Evolutionary conservation across 2,797 vertebrate genomes (phyloP), one percentile per base, ranked within the genome.

Genomic region (Eospalax fontanierii): DNA sequence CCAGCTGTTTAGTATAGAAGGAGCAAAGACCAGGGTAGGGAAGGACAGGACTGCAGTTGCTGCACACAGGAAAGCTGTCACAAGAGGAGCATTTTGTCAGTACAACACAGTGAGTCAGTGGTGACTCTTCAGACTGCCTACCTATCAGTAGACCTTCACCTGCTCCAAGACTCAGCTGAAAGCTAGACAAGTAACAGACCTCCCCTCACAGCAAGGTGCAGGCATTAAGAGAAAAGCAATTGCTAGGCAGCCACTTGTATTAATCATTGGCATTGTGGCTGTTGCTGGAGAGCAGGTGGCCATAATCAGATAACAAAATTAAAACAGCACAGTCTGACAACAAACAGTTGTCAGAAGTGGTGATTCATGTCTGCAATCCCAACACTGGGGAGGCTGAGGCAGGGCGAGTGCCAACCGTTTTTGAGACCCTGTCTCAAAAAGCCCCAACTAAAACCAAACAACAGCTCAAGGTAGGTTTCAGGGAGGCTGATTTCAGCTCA

Each of bases 401-500:
- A 65, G 26, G 79, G 63, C 8, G 28, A 76, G 3, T 35, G 21
- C 21, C 6, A 74, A 88, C 38, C 46, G 38, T 46, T 65, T 26
- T 30, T n/a, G 57, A 63, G 71, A n/a, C 10, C 30, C 22, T 87
- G 14, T 73, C 28, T 16, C 43, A 43, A 46, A 63, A 46, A 14
- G 6, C 12, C 43, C 38, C 76, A 24, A 65, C 59, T 4, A 21
- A 63, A 14, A 88, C 12, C 28, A 63, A 74, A 87, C 57, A 63
- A 87, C 15, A 76, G 46, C n/a, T 57, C 22, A 35, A 71, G 3
- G 43, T 18, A 78, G 54, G 50, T 92, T 92, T 89, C 43, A 30
- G 59, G 57, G 40, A 89, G 61, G 61, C 74, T 86, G 81, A 96
- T 57, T 90, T 90, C n/a, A 30, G 81, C 4, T 43, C 5, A 40